phyloP scores from a whole-genome alignment of 2,797 vertebrate species.

The Danio kyathit region DNA sequence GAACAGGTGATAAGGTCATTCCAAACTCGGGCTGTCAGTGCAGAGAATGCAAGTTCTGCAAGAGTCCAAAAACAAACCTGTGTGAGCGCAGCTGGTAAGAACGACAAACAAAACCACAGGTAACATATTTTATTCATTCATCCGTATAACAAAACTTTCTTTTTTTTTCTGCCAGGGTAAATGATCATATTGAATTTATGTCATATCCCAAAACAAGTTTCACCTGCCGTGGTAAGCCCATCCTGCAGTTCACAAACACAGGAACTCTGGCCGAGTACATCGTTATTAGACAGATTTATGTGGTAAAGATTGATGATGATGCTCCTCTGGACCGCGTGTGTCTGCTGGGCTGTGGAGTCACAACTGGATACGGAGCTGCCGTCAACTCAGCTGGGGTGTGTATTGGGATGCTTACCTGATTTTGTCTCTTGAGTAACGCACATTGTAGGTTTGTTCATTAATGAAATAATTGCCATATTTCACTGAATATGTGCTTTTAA shows the following conservation, averaged over 20 bases:
- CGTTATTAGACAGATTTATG: slow-evolving; percentile 87
- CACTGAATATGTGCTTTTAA: no score
- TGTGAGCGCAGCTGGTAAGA: slow-evolving; percentile 89
- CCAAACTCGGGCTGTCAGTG: slow-evolving; percentile 91
- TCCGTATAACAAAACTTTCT: neutral
- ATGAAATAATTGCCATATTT: no score
- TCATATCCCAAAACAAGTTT: slow-evolving; percentile 83
- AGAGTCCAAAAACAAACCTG: slow-evolving; percentile 90
- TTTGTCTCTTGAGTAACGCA: neutral
- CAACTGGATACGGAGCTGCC: slow-evolving; percentile 92
- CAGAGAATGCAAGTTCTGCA: slow-evolving; percentile 90
- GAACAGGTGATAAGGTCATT: slow-evolving; percentile 88
- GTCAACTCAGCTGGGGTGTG: slow-evolving; percentile 91
- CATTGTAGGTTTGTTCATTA: no score
- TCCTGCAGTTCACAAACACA: slow-evolving; percentile 92
- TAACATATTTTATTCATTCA: neutral
- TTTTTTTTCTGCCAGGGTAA: slow-evolving; percentile 62
- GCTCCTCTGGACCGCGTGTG: slow-evolving; percentile 94
- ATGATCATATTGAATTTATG: slow-evolving; percentile 74
- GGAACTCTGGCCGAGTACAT: slow-evolving; percentile 96
- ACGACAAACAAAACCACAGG: neutral
- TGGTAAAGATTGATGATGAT: slow-evolving; percentile 88
- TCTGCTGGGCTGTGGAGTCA: slow-evolving; percentile 91
- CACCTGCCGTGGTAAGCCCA: slow-evolving; percentile 87
- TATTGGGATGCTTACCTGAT: neutral